These are phyloP conservation scores for Pseudanteris insignis DNA, from an alignment of 2,888 invertebrate genomes.

Conservation along the genomic window DNA sequence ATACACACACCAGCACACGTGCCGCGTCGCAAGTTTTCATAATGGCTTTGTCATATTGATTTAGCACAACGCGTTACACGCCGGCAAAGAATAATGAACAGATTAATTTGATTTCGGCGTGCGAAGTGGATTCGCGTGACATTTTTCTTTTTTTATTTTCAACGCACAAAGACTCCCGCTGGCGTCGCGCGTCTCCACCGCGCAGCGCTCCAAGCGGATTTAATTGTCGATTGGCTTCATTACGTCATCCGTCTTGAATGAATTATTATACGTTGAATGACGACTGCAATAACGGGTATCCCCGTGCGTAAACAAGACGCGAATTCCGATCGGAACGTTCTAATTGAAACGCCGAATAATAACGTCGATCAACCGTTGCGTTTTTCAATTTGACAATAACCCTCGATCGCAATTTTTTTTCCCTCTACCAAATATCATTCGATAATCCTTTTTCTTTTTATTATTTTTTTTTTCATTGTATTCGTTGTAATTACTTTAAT, in stretches of 20 bases:
- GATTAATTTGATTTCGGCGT: slow-evolving; percentile 23
- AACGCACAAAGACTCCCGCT: too few relatives aligned
- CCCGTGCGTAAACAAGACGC: slow-evolving; percentile 35
- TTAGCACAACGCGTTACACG: slow-evolving; percentile 21
- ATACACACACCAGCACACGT: too few relatives aligned
- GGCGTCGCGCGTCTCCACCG: too few relatives aligned
- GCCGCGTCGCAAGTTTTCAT: slow-evolving; percentile 27
- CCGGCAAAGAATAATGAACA: slow-evolving; percentile 27
- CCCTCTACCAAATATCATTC: too few relatives aligned
- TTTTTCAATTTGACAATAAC: too few relatives aligned
- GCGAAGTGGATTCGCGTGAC: too few relatives aligned
- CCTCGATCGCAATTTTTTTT: too few relatives aligned
- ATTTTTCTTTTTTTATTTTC: too few relatives aligned
- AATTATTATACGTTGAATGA: slow-evolving; percentile 17
- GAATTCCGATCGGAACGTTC: slow-evolving; percentile 31
- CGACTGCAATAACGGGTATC: slow-evolving; percentile 20
- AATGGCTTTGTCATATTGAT: slow-evolving; percentile 32
- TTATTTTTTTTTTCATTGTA: too few relatives aligned
- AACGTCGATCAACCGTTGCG: slow-evolving; percentile 40
- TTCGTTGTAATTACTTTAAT: too few relatives aligned
- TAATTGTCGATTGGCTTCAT: slow-evolving; percentile 29
- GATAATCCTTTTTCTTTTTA: too few relatives aligned
- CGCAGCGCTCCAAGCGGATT: slow-evolving; percentile 19
- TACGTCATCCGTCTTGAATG: slow-evolving; percentile 31
- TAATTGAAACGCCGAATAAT: slow-evolving; percentile 40